These are phyloP conservation scores for Prosopocoilus inquinatus DNA, from an alignment of 2,888 invertebrate species.

Conservation along the genomic window DNA sequence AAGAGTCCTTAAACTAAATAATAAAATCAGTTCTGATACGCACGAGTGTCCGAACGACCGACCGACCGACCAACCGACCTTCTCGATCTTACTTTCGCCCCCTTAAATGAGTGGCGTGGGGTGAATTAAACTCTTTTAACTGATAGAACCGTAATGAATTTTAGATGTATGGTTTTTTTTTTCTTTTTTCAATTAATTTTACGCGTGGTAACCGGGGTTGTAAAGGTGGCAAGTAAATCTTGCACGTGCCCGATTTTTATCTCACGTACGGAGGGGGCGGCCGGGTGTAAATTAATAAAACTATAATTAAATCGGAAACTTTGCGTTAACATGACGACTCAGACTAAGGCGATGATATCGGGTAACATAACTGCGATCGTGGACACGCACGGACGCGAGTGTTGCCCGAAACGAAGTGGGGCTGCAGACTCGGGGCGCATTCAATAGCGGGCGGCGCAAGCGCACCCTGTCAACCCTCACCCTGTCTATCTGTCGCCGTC, in stretches of 20 bases:
- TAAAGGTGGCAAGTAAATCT: conserved; percentile 16
- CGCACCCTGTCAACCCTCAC: conserved; percentile 41
- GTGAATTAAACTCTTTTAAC: not conserved
- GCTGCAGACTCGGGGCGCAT: conserved; percentile 48
- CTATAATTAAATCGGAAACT: conserved; percentile 41
- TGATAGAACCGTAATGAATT: too few species aligned
- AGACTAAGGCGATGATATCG: conserved; percentile 37
- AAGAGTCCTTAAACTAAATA: not conserved
- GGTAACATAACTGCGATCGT: conserved; percentile 20
- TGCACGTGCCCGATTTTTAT: conserved; percentile 30
- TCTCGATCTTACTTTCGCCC: not conserved
- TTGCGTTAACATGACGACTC: conserved; percentile 44
- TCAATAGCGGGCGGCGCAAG: conserved; percentile 53
- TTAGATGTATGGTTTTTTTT: not conserved
- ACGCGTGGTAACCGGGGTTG: not conserved
- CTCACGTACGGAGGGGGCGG: conserved; percentile 36
- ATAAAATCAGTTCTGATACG: too few species aligned
- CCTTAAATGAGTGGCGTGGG: not conserved
- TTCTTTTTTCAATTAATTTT: conserved; percentile 8
- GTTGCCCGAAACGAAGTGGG: conserved; percentile 51
- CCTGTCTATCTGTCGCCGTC: conserved; percentile 45
- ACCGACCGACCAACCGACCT: too few species aligned
- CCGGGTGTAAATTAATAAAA: conserved; percentile 39
- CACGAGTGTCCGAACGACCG: not conserved
- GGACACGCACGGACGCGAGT: conserved; percentile 26